These are phyloP conservation scores for Galendromus occidentalis DNA, from an alignment of 1,140 invertebrate genomes.

Conservation along the genomic window DNA sequence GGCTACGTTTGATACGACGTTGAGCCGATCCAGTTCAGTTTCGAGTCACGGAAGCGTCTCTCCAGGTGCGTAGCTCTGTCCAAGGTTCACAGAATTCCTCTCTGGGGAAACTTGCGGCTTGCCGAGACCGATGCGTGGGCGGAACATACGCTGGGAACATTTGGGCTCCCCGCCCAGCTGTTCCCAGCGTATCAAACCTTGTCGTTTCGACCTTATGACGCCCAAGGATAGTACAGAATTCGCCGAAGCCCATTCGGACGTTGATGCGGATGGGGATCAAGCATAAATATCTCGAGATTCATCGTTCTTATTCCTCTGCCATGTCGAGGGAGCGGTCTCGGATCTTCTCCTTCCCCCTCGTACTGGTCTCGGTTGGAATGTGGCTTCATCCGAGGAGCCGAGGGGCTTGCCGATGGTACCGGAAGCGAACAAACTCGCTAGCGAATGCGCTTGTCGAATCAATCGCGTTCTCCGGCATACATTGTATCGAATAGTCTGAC, in stretches of 20 bases:
- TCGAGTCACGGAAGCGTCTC: conserved; percentile 1
- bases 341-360: too few species aligned
- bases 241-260: neutral
- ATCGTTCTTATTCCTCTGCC: too few species aligned
- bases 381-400: too few species aligned
- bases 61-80: neutral
- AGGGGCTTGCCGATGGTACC: too few species aligned
- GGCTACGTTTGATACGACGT: neutral
- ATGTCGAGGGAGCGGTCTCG: too few species aligned
- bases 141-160: neutral
- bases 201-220: neutral
- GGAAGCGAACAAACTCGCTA: too few species aligned
- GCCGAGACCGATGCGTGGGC: too few species aligned
- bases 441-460: too few species aligned
- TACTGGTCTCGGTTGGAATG: too few species aligned
- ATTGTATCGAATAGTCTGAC: too few species aligned
- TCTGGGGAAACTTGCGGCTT: too few species aligned
- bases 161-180: neutral
- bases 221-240: neutral
- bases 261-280: neutral
- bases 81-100: neutral
- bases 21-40: conserved; percentile 3
- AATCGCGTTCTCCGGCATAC: too few species aligned
- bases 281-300: neutral
- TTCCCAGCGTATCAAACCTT: neutral